A percentile compares a stretch with the other conserved stretches of the same genome.
These are phyloP conservation scores for Sceloporus undulatus DNA, from an alignment of 2,113 vertebrate genomes.

Conservation along the genomic window DNA sequence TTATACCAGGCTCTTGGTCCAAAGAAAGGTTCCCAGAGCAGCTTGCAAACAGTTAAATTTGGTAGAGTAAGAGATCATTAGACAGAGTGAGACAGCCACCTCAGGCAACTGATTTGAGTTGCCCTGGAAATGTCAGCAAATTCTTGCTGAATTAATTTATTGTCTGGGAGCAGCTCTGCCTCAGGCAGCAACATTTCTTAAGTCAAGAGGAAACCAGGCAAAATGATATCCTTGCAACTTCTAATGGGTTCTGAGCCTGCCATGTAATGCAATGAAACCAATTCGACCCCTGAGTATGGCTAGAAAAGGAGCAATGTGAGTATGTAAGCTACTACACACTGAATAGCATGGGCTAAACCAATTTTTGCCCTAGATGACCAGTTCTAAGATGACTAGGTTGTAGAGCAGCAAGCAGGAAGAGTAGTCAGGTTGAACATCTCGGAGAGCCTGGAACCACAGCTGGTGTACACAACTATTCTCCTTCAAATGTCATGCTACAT, in stretches of 20 bases:
- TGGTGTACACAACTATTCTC: background rate
- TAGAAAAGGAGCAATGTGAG: background rate
- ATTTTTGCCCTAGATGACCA: background rate
- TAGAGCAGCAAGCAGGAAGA: background rate
- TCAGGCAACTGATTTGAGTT: too few species aligned
- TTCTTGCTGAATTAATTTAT: too few species aligned
- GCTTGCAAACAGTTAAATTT: too few species aligned
- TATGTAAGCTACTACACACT: background rate
- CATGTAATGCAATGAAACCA: background rate
- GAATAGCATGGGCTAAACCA: background rate
- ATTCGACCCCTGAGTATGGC: too few species aligned
- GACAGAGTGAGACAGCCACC: too few species aligned
- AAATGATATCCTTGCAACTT: background rate
- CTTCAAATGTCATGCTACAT: background rate
- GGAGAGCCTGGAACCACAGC: background rate
- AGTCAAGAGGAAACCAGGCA: too few species aligned
- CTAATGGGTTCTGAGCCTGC: background rate
- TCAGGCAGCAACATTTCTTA: background rate
- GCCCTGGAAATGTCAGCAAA: too few species aligned
- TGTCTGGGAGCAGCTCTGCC: background rate
- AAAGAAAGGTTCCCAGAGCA: too few species aligned
- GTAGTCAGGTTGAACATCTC: background rate
- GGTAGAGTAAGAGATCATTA: too few species aligned
- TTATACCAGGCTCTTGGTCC: too few species aligned
- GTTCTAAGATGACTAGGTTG: background rate